phyloP scores from a whole-genome alignment of 2,888 invertebrate species.

The Heliothis peltigera region DNA sequence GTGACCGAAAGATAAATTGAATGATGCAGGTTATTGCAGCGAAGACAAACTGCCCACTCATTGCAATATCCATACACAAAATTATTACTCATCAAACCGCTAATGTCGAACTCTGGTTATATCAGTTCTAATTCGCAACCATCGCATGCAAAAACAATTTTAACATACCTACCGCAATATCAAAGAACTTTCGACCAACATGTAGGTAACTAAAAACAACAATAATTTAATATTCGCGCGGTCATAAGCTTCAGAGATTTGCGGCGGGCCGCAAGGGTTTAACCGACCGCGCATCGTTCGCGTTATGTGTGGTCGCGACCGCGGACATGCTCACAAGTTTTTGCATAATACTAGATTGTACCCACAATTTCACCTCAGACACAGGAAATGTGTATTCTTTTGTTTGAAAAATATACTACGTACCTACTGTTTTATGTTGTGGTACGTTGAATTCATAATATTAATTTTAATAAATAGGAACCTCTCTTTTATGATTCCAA shows the following conservation, averaged over 20 bases:
- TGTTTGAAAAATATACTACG: neutral
- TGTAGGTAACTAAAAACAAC: neutral
- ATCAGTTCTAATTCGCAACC: too few species aligned
- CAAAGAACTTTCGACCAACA: neutral
- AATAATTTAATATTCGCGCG: neutral
- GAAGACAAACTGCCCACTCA: too few species aligned
- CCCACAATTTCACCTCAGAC: neutral
- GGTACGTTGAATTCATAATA: too few species aligned
- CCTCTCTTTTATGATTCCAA: too few species aligned
- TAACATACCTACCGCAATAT: neutral
- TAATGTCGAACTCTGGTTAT: too few species aligned
- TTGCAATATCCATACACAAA: too few species aligned
- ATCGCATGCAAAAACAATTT: too few species aligned
- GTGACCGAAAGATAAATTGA: too few species aligned
- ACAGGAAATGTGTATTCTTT: neutral
- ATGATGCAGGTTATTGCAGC: too few species aligned
- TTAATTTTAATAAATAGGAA: too few species aligned
- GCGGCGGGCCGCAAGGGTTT: conserved; percentile 25
- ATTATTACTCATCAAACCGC: too few species aligned
- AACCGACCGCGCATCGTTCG: conserved; percentile 43
- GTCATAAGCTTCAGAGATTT: conserved; percentile 8
- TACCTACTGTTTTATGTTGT: too few species aligned
- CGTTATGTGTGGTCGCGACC: conserved; percentile 39
- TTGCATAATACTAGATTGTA: conserved; percentile 8
- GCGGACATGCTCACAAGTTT: conserved; percentile 41